A percentile compares a stretch with the other conserved stretches of the same genome.
phyloP scores from a whole-genome alignment of 2,888 invertebrate genomes.

The Noctua janthe region DNA sequence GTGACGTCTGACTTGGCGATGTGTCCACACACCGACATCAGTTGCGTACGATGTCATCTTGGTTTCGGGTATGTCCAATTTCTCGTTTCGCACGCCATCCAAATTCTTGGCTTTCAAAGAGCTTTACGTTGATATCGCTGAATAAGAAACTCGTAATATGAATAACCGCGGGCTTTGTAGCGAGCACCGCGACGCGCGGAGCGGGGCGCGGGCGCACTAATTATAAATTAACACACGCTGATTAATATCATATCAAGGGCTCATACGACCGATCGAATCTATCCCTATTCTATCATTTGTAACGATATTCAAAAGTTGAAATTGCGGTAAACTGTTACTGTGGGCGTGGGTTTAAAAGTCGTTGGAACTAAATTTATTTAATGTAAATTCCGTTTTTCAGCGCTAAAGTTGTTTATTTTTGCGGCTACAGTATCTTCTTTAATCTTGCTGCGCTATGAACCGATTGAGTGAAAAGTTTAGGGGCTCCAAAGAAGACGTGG shows the following conservation, averaged over 20 bases:
- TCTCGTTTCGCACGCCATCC: conserved; percentile 70
- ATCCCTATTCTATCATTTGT: conserved; percentile 20
- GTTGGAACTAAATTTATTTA: conserved; percentile 54
- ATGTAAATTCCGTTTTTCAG: conserved; percentile 50
- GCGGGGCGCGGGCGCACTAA: conserved; percentile 33
- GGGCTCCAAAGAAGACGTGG: conserved; percentile 8
- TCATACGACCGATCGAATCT: conserved; percentile 2
- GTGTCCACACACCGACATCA: conserved; percentile 71
- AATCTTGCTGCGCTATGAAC: conserved; percentile 36
- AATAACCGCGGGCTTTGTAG: conserved; percentile 53
- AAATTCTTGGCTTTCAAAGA: conserved; percentile 73
- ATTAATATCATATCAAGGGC: conserved; percentile 31
- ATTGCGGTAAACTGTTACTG: conserved; percentile 29
- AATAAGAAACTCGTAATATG: conserved; percentile 62
- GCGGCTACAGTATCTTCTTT: conserved; percentile 49
- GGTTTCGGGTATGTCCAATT: conserved; percentile 85
- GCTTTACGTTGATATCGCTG: conserved; percentile 67
- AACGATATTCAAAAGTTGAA: conserved; percentile 20
- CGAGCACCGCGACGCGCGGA: conserved; percentile 58
- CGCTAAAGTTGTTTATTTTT: conserved; percentile 57
- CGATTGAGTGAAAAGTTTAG: conserved; percentile 44
- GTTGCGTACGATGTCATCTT: conserved; percentile 80
- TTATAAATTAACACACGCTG: conserved; percentile 34
- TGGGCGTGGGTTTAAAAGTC: conserved; percentile 39
- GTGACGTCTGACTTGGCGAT: conserved; percentile 83